Evolutionary conservation across 1,140 invertebrate species (phyloP).

Genomic region (Lepidurus packardi): DNA sequence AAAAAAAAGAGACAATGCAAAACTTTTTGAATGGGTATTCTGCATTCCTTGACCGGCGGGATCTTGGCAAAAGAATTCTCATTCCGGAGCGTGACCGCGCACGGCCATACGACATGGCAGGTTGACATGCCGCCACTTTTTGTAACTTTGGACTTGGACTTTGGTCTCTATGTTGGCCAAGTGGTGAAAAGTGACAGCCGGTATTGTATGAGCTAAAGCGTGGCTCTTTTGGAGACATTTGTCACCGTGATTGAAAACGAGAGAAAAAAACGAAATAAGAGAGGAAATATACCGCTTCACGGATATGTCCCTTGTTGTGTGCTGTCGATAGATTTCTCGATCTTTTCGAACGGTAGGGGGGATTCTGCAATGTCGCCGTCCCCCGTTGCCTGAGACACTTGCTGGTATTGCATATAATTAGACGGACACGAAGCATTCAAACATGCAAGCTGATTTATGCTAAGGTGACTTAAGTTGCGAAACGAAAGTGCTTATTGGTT

Average conservation of each 20-base stretch:
- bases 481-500: slow-evolving; percentile 4
- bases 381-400: slow-evolving; percentile 20
- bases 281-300: neutral
- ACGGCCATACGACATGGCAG: slow-evolving; percentile 4
- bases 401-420: slow-evolving; percentile 19
- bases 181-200: slow-evolving; percentile 17
- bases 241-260: neutral
- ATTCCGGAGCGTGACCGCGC: slow-evolving; percentile 11
- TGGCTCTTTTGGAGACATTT: neutral
- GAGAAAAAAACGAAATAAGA: neutral
- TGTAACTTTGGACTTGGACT: neutral
- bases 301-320: neutral
- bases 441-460: slow-evolving; percentile 14
- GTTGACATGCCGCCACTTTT: slow-evolving; percentile 12
- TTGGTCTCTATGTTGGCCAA: neutral
- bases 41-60: slow-evolving; percentile 6
- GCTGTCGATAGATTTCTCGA: slow-evolving; percentile 4
- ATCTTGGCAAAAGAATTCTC: slow-evolving; percentile 8
- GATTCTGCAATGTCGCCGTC: slow-evolving; percentile 17
- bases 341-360: slow-evolving; percentile 13
- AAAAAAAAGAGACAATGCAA: neutral
- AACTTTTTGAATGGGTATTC: neutral
- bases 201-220: neutral
- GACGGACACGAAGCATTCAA: neutral
- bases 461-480: neutral